These are phyloP conservation scores for Neoarius graeffei DNA, from an alignment of 2,113 vertebrate genomes.

Conservation along the genomic window DNA sequence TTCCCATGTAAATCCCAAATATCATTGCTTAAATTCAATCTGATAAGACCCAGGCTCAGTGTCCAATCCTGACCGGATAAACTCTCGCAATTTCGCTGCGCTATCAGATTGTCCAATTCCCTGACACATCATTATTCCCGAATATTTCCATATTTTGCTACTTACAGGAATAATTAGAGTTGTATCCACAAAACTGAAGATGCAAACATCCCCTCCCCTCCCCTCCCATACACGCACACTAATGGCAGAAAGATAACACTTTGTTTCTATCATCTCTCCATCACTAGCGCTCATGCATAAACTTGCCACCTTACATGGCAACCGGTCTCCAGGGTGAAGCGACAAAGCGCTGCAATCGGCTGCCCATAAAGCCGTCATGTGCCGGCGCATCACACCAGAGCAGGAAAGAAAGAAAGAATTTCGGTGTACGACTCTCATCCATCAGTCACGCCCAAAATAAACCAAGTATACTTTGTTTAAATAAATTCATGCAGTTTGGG, in stretches of 20 bases:
- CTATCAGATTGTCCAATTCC: constrained; percentile 57
- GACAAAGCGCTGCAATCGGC: constrained; percentile 61
- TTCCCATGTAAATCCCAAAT: constrained; percentile 56
- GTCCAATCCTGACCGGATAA: constrained; percentile 59
- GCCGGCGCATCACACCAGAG: constrained; percentile 57
- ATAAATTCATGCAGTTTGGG: neutral
- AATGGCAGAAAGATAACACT: constrained; percentile 61
- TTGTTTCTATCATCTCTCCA: constrained; percentile 53
- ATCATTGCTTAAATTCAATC: constrained; percentile 57
- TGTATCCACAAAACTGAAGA: constrained; percentile 32
- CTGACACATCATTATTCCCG: constrained; percentile 58
- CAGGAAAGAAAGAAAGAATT: constrained; percentile 44
- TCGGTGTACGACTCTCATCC: constrained; percentile 26
- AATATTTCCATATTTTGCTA: constrained; percentile 62
- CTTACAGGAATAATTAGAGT: constrained; percentile 58
- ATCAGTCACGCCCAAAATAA: constrained; percentile 37
- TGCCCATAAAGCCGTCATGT: constrained; percentile 66
- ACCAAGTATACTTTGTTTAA: constrained; percentile 6
- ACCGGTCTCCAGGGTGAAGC: constrained; percentile 63
- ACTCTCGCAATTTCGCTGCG: constrained; percentile 54
- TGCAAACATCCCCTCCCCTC: constrained; percentile 29
- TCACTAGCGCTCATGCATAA: constrained; percentile 59
- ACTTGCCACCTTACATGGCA: constrained; percentile 61
- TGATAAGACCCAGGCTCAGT: constrained; percentile 55
- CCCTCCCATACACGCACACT: constrained; percentile 2